These are phyloP conservation scores for Neoaliturus tenellus DNA, from an alignment of 2,888 invertebrate species.

Conservation along the genomic window DNA sequence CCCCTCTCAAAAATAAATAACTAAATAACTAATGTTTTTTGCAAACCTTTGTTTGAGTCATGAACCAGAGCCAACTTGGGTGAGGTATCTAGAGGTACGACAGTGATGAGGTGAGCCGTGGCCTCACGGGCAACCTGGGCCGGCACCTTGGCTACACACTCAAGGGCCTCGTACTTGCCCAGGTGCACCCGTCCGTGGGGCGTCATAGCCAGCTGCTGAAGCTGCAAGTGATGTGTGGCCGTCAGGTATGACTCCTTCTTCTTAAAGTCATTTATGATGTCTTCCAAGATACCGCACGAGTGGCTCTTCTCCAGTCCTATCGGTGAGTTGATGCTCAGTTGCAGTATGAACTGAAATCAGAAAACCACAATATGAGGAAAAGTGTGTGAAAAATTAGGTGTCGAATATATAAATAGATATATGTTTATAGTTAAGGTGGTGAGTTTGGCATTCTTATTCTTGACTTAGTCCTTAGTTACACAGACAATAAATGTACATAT, in stretches of 20 bases:
- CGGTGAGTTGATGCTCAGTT: constrained; percentile 35
- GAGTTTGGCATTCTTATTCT: too few relatives aligned
- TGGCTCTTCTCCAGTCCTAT: constrained; percentile 32
- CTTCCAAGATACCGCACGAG: constrained; percentile 35
- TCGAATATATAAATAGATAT: too few relatives aligned
- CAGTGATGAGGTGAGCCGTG: constrained; percentile 17
- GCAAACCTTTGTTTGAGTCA: too few relatives aligned
- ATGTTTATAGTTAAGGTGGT: too few relatives aligned
- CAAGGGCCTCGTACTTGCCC: constrained; percentile 40
- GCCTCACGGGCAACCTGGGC: neutral
- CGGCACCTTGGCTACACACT: neutral
- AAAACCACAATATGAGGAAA: neutral
- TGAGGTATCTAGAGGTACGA: neutral
- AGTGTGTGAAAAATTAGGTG: neutral
- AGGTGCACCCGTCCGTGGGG: constrained; percentile 7
- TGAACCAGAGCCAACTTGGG: neutral
- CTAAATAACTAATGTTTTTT: too few relatives aligned
- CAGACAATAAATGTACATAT: too few relatives aligned
- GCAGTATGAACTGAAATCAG: constrained; percentile 25
- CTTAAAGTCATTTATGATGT: constrained; percentile 36
- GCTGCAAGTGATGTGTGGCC: neutral
- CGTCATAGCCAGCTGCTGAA: constrained; percentile 1
- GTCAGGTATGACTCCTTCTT: constrained; percentile 39
- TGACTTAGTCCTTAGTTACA: too few relatives aligned
- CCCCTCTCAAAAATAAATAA: too few relatives aligned